Conservation (phyloP, 1,140 invertebrate species). For the Formica selysi region DNA sequence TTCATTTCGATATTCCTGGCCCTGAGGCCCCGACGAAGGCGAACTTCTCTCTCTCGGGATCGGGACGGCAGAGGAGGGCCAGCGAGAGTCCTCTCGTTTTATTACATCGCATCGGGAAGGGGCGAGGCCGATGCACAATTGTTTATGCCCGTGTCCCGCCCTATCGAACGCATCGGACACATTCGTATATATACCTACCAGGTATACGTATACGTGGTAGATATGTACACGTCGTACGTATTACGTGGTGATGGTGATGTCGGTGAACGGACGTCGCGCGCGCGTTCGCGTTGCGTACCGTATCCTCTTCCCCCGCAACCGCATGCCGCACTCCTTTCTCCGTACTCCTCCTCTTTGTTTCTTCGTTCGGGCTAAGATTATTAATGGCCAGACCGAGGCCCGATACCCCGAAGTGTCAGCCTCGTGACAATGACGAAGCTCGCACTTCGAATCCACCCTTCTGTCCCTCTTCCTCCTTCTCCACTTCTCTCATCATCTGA, state of each 20-base stretch:
- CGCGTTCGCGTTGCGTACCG: slow-evolving; percentile 40
- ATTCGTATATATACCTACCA: slow-evolving; percentile 75
- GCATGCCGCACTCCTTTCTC: slow-evolving; percentile 16
- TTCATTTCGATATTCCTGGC: slow-evolving; percentile 80
- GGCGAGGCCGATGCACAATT: slow-evolving; percentile 85
- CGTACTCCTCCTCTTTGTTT: slow-evolving; percentile 67
- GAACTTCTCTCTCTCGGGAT: slow-evolving; percentile 55
- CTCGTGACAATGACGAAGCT: slow-evolving; percentile 78
- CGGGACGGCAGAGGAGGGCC: slow-evolving; percentile 62
- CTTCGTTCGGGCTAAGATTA: slow-evolving; percentile 78
- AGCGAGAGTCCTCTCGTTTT: slow-evolving; percentile 78
- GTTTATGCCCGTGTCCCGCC: slow-evolving; percentile 85
- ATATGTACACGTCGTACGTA: slow-evolving; percentile 6
- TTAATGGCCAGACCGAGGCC: slow-evolving; percentile 75
- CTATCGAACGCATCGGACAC: slow-evolving; percentile 84
- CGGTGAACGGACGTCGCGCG: slow-evolving; percentile 60
- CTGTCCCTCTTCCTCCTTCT: background rate
- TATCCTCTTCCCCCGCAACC: slow-evolving; percentile 44
- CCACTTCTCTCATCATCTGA: background rate
- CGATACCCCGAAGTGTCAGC: slow-evolving; percentile 70
- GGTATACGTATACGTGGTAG: slow-evolving; percentile 30
- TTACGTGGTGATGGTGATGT: slow-evolving; percentile 10
- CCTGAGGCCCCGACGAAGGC: slow-evolving; percentile 71
- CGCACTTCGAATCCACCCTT: slow-evolving; percentile 69
- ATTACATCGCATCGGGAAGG: slow-evolving; percentile 82